These are phyloP conservation scores for Liopterus haemorrhoidalis DNA, from an alignment of 2,888 invertebrate species.

Conservation along the genomic window DNA sequence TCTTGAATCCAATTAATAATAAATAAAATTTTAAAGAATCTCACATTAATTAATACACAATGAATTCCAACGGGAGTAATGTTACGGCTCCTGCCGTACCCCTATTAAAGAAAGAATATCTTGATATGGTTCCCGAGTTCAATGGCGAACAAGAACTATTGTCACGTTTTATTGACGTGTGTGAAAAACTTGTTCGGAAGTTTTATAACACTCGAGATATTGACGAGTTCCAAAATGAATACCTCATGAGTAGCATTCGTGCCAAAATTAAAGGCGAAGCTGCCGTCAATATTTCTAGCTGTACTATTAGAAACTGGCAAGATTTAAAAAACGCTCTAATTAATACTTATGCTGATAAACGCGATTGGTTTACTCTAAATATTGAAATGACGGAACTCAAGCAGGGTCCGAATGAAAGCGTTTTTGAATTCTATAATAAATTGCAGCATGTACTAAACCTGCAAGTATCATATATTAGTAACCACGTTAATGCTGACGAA, in stretches of 20 bases:
- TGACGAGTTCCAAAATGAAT: neutral
- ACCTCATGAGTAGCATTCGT: neutral
- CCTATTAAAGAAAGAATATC: too few species aligned
- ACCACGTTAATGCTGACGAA: neutral
- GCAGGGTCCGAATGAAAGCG: slow-evolving; percentile 2
- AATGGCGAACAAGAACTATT: too few species aligned
- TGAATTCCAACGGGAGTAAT: too few species aligned
- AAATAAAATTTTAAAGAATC: too few species aligned
- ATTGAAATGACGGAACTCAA: slow-evolving; percentile 5
- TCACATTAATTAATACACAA: too few species aligned
- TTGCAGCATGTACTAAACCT: slow-evolving; percentile 4
- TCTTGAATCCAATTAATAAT: too few species aligned
- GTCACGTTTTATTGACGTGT: too few species aligned
- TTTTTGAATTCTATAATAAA: slow-evolving; percentile 4
- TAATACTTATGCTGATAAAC: neutral
- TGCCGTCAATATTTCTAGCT: neutral
- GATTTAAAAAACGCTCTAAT: neutral
- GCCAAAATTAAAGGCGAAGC: neutral
- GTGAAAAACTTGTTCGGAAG: too few species aligned
- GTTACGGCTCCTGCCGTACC: too few species aligned
- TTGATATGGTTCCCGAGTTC: too few species aligned
- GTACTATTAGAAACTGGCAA: too few species aligned
- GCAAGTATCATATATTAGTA: neutral
- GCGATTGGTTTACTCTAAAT: neutral
- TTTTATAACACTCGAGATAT: too few species aligned